These are phyloP conservation scores for Bombus terrestris DNA, from an alignment of 1,140 invertebrate genomes.

Conservation along the genomic window DNA sequence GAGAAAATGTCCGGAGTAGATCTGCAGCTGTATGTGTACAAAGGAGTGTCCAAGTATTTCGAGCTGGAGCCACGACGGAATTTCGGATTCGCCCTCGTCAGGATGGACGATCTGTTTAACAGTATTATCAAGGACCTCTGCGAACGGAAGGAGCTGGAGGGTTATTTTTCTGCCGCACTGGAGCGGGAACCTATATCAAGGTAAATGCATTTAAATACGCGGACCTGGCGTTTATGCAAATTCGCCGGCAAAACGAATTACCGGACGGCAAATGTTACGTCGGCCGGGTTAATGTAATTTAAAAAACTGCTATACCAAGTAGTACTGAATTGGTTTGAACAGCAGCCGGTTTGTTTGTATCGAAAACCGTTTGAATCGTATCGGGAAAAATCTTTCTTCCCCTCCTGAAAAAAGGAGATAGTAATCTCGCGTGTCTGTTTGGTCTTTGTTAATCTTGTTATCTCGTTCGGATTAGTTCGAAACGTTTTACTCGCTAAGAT, in stretches of 20 bases:
- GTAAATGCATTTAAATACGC: conserved; percentile 59
- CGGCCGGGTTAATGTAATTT: conserved; percentile 24
- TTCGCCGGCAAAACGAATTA: conserved; percentile 27
- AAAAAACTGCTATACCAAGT: conserved; percentile 36
- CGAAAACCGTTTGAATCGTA: conserved; percentile 5
- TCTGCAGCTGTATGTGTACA: conserved; percentile 65
- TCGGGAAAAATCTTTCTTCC: not conserved
- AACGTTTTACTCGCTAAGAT: not conserved
- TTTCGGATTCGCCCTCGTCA: conserved; percentile 61
- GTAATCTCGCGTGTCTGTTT: not conserved
- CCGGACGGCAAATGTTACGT: conserved; percentile 15
- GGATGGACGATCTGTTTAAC: conserved; percentile 71
- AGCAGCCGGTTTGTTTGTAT: conserved; percentile 12
- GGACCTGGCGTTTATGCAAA: conserved; percentile 48
- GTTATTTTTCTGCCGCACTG: conserved; percentile 62
- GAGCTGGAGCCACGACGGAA: conserved; percentile 52
- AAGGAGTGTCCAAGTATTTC: conserved; percentile 70
- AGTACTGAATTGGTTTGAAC: not conserved
- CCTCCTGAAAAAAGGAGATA: not conserved
- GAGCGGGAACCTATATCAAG: conserved; percentile 72
- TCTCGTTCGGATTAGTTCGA: not conserved
- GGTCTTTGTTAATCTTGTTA: not conserved
- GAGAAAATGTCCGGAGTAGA: conserved; percentile 37
- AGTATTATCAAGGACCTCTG: conserved; percentile 70
- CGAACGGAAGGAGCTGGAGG: conserved; percentile 67